These are phyloP conservation scores for Manis pentadactyla DNA, from an alignment of 2,797 vertebrate genomes.

Conservation along the genomic window DNA sequence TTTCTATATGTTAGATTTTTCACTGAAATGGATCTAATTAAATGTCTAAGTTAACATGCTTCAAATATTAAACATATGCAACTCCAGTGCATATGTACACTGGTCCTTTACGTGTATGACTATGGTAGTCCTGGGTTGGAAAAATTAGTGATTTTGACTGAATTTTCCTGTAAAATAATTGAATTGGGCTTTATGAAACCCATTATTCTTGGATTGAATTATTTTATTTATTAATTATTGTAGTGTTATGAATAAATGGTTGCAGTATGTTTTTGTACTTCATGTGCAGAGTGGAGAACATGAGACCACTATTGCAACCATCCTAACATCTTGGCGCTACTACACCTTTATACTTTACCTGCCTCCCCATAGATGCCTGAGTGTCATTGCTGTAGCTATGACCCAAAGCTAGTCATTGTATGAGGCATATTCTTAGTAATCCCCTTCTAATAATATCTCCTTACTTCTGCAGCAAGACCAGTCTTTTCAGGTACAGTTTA, in stretches of 20 bases:
- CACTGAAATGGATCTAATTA: constrained; percentile 31
- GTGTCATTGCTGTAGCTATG: neutral
- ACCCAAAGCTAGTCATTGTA: neutral
- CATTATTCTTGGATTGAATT: neutral
- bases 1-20: constrained; percentile 12
- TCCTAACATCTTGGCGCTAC: neutral
- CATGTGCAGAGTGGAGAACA: neutral
- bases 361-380: neutral
- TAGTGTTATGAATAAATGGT: neutral
- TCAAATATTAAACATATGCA: neutral
- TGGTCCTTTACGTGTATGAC: neutral
- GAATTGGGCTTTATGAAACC: neutral
- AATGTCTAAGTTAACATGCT: neutral
- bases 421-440: neutral
- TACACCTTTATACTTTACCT: neutral
- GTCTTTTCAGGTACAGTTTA: neutral
- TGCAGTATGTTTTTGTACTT: neutral
- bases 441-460: neutral
- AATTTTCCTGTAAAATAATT: neutral
- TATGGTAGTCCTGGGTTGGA: neutral
- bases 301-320: neutral
- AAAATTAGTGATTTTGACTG: neutral
- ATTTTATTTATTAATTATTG: neutral
- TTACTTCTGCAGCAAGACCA: neutral
- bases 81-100: neutral